Percentiles rank a stretch among this genome's conserved stretches.
Evolutionary conservation across 2,888 invertebrate genomes (phyloP).

Genomic region (Pharmacophagus antenor): DNA sequence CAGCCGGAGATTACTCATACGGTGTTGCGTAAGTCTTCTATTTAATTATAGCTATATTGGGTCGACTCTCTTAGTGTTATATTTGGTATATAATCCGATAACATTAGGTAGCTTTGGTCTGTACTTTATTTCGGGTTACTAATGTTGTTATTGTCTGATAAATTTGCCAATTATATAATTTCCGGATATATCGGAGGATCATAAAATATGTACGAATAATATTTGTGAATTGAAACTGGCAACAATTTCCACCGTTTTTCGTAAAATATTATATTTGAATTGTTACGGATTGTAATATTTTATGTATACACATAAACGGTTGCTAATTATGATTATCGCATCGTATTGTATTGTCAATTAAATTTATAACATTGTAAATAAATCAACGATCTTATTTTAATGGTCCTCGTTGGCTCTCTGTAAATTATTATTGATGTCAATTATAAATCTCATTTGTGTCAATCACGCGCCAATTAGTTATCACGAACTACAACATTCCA

Average conservation of each 20-base stretch:
- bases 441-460: slow-evolving; percentile 76
- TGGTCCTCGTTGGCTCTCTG: background rate
- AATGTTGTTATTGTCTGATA: too few species aligned
- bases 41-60: too few species aligned
- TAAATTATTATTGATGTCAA: background rate
- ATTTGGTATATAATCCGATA: too few species aligned
- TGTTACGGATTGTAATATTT: background rate
- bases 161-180: too few species aligned
- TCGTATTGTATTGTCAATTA: background rate
- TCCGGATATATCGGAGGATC: too few species aligned
- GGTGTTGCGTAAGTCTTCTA: too few species aligned
- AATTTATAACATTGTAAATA: background rate
- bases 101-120: too few species aligned
- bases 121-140: too few species aligned
- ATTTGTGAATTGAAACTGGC: too few species aligned
- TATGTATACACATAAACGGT: background rate
- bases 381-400: background rate
- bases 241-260: background rate
- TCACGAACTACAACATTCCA: background rate
- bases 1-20: too few species aligned
- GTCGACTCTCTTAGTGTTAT: too few species aligned
- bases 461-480: slow-evolving; percentile 75
- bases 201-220: too few species aligned
- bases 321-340: background rate
- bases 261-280: background rate